These are phyloP conservation scores for Ochotona princeps DNA, from an alignment of 2,113 vertebrate genomes.

Conservation along the genomic window DNA sequence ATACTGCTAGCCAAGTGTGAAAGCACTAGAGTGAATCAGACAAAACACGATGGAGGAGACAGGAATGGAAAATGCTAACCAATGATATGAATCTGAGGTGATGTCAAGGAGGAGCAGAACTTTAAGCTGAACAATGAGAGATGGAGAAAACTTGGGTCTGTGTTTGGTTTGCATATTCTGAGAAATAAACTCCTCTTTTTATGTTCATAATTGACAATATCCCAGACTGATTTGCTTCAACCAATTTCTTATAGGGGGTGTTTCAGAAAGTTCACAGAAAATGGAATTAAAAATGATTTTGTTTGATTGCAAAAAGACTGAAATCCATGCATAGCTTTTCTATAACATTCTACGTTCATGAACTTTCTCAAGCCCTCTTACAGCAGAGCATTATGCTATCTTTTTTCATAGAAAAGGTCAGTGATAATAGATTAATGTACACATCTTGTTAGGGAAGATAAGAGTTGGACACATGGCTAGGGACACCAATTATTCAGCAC, in stretches of 20 bases:
- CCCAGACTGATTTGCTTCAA: conserved; percentile 16
- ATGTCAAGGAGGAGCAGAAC: neutral
- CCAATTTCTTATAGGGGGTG: neutral
- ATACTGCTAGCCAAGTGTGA: neutral
- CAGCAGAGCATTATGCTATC: neutral
- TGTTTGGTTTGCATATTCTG: neutral
- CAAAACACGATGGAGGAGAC: neutral
- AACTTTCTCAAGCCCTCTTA: neutral
- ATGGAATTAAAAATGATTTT: too few relatives aligned
- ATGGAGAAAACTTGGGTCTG: neutral
- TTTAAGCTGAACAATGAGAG: neutral
- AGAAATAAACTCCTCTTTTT: conserved; percentile 33
- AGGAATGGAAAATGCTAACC: neutral
- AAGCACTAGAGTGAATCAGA: neutral
- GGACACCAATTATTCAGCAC: conserved; percentile 25
- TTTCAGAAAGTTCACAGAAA: too few relatives aligned
- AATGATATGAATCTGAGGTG: neutral
- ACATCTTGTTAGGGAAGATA: neutral
- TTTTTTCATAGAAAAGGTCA: conserved; percentile 49
- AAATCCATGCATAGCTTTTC: too few relatives aligned
- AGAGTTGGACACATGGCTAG: neutral
- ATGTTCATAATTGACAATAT: conserved; percentile 33
- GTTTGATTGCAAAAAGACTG: too few relatives aligned
- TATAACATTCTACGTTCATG: too few relatives aligned
- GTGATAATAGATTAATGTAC: conserved; percentile 4